Base-by-base conservation (phyloP, 2,113 vertebrate genomes). In the Thymallus thymallus region DNA sequence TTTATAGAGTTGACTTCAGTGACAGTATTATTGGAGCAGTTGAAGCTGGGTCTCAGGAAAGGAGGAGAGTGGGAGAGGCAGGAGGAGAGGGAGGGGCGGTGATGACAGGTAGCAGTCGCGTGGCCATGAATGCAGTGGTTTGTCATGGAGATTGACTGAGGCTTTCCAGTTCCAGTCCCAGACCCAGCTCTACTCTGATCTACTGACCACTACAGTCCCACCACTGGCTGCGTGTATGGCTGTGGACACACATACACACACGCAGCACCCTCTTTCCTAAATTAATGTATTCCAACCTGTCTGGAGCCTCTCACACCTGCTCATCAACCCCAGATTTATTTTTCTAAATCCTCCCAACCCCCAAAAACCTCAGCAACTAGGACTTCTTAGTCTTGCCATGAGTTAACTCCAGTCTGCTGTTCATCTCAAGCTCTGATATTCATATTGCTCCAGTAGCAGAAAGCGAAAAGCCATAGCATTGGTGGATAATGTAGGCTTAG, bases 1-100 rank as follows among this genome's bases (percentile, higher is more conserved):
- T 89, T 89, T 89, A 89, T 86, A 84, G 89, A 90, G 88, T 83
- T 84, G 86, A 90, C 85, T 90, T 60, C 76, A 74, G 79, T 90
- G 85, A 84, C 86, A 87, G 84, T 87, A 78, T 88, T 89, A 90
- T 88, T 89, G 90, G 83, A 85, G 79, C 81, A 82, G 77, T 84
- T 79, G 75, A 84, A 81, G 79, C 77, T 22, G 82, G 56, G 23
- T 48, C 56, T 35, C 23, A 76, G 41, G 20, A 45, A 61, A 18
- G 24, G 22, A 35, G 70, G 58, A 41, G 35, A 12, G 62, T 63
- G 32, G 58, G 13, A 26, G 26, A 26, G 9, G 56, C 62, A 30
- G 32, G 14, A 51, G n/a, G n/a, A 45, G 58, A 7, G 66, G 45
- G 41, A 6, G 65, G n/a, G 77, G 79, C 13, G 74, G 71, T 4